A percentile compares a stretch with the other conserved stretches of the same genome.
These are phyloP conservation scores for Trochalopteron elliotii DNA, from an alignment of 2,113 vertebrate species.

Conservation along the genomic window DNA sequence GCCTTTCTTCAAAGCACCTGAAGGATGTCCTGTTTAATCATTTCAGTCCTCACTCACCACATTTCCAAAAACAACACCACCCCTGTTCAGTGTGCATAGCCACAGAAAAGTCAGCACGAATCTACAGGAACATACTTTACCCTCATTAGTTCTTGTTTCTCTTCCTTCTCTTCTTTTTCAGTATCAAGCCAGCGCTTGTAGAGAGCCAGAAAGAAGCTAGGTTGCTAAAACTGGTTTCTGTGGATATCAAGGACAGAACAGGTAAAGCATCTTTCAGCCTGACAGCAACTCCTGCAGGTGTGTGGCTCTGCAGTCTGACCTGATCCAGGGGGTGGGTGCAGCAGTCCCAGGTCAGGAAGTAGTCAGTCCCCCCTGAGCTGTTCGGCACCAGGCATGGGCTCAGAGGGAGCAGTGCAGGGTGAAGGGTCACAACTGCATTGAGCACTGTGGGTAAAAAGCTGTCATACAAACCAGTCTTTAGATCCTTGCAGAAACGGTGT, in stretches of 20 bases:
- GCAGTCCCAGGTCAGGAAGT: neutral
- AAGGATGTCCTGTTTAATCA: neutral
- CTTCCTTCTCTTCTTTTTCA: neutral
- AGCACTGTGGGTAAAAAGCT: neutral
- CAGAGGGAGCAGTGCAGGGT: neutral
- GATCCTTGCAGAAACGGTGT: neutral
- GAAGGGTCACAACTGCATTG: neutral
- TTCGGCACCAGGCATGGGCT: neutral
- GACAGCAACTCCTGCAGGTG: neutral
- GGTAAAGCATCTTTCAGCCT: neutral
- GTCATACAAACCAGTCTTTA: neutral
- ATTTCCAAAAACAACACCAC: neutral
- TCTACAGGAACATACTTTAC: neutral
- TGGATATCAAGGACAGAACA: neutral
- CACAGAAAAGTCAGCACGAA: neutral
- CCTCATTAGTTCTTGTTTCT: neutral
- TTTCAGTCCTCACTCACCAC: neutral
- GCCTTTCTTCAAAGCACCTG: neutral
- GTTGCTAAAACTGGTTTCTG: neutral
- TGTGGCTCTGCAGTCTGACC: neutral
- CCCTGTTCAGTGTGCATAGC: neutral
- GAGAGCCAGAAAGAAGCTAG: neutral
- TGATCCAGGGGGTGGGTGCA: neutral
- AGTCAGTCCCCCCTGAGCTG: neutral
- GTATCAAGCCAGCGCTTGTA: neutral